Conservation (phyloP, 1,140 invertebrate species). For the Eulimnadia texana region DNA sequence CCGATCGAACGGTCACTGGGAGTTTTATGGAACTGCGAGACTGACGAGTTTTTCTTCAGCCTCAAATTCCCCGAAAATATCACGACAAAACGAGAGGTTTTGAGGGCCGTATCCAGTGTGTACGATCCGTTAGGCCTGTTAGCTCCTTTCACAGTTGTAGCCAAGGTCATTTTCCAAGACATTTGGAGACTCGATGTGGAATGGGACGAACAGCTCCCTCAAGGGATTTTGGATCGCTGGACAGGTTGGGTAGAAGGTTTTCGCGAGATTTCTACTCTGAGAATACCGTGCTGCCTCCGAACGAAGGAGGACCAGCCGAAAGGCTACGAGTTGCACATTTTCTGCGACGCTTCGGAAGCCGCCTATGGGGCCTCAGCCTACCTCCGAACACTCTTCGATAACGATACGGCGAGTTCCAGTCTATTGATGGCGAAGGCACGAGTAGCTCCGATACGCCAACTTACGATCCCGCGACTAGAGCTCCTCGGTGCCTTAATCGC, state of each 20-base stretch:
- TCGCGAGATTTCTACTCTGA: background rate
- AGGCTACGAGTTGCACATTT: background rate
- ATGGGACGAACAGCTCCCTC: background rate
- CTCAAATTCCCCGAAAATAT: background rate
- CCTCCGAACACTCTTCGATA: background rate
- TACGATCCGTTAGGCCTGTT: conserved; percentile 14
- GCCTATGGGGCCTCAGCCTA: conserved; percentile 7
- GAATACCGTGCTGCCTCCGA: background rate
- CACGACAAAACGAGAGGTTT: conserved; percentile 10
- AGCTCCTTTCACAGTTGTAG: conserved; percentile 2
- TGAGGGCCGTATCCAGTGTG: conserved; percentile 2
- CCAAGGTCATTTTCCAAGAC: conserved; percentile 12
- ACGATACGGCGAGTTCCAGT: background rate
- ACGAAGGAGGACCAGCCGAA: background rate
- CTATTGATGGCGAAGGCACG: conserved; percentile 9
- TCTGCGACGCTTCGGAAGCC: background rate
- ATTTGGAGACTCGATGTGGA: conserved; percentile 3
- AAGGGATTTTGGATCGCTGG: background rate
- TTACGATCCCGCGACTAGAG: conserved; percentile 16
- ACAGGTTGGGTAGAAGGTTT: background rate
- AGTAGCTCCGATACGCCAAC: conserved; percentile 8
- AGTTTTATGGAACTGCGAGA: conserved; percentile 2
- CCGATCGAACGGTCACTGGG: conserved; percentile 4
- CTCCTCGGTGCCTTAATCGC: conserved; percentile 12
- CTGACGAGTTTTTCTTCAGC: conserved; percentile 3